These are phyloP conservation scores for Dicaeum eximium DNA, from an alignment of 2,113 vertebrate genomes.

Conservation along the genomic window DNA sequence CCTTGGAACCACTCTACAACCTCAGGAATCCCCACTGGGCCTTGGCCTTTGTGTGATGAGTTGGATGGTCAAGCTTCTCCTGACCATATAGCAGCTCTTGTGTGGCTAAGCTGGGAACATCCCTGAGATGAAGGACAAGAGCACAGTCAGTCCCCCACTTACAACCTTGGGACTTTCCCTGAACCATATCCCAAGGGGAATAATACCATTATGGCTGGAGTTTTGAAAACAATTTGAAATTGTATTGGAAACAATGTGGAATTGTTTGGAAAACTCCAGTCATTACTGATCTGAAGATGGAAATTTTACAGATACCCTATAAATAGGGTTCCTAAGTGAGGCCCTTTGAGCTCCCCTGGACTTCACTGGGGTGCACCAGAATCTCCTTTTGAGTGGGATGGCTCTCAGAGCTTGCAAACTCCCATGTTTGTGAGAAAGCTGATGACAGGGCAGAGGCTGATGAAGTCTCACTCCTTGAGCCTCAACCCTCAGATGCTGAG, in stretches of 20 bases:
- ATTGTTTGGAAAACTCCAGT: neutral
- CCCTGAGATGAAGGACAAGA: neutral
- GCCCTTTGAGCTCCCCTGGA: neutral
- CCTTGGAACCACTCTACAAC: no score
- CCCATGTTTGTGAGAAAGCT: neutral
- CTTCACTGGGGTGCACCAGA: neutral
- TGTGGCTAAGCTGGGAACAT: rapidly evolving
- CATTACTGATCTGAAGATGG: neutral
- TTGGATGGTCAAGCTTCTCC: neutral
- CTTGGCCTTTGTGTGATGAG: neutral
- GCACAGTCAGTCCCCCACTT: neutral
- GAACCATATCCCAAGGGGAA: neutral
- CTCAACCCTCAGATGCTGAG: rapidly evolving
- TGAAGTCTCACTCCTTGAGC: neutral
- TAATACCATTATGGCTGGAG: neutral
- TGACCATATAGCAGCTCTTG: neutral
- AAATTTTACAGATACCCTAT: neutral
- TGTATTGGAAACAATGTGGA: neutral
- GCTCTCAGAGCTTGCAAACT: neutral
- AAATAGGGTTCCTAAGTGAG: neutral
- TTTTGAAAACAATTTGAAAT: neutral
- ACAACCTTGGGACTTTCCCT: neutral
- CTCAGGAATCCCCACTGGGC: neutral
- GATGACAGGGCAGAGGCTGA: neutral
- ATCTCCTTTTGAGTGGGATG: neutral